These are phyloP conservation scores for Caenorhabditis macrosperma DNA, from an alignment of 2,888 invertebrate species.

Conservation along the genomic window DNA sequence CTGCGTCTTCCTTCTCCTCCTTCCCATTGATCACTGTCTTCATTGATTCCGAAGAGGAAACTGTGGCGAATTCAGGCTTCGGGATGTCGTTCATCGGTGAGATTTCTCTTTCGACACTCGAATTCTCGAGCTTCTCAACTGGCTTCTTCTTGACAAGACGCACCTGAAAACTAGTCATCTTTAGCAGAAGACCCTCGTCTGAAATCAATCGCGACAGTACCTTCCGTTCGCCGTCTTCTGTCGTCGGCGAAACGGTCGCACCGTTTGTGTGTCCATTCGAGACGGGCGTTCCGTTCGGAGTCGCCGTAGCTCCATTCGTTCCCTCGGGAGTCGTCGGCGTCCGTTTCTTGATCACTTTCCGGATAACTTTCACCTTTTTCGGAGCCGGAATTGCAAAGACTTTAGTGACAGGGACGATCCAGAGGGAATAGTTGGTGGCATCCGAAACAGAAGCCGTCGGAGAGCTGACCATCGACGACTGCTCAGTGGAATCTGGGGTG, in stretches of 20 bases:
- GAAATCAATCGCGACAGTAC: too few relatives aligned
- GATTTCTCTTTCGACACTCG: conserved; percentile 44
- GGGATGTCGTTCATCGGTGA: conserved; percentile 54
- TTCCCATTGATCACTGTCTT: conserved; percentile 53
- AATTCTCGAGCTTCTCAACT: conserved; percentile 32
- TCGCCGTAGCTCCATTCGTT: conserved; percentile 14
- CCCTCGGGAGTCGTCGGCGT: conserved; percentile 33
- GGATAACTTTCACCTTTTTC: conserved; percentile 69
- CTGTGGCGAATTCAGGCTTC: conserved; percentile 40
- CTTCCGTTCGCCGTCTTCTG: conserved; percentile 51
- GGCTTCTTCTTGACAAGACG: conserved; percentile 62
- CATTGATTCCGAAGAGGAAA: conserved; percentile 50
- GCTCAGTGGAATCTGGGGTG: conserved; percentile 68
- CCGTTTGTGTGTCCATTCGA: conserved; percentile 32
- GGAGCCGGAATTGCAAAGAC: conserved; percentile 70
- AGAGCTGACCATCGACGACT: conserved; percentile 65
- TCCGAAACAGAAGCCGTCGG: conserved; percentile 66
- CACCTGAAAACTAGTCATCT: conserved; percentile 53
- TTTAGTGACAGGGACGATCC: conserved; percentile 71
- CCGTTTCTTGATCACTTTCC: conserved; percentile 70
- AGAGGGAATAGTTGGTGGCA: conserved; percentile 63
- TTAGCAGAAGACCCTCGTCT: conserved; percentile 8
- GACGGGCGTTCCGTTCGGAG: conserved; percentile 5
- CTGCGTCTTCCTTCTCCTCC: conserved; percentile 20
- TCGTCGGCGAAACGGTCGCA: too few relatives aligned